These are phyloP conservation scores for Ophiodon elongatus DNA, from an alignment of 2,113 vertebrate species.

Conservation along the genomic window DNA sequence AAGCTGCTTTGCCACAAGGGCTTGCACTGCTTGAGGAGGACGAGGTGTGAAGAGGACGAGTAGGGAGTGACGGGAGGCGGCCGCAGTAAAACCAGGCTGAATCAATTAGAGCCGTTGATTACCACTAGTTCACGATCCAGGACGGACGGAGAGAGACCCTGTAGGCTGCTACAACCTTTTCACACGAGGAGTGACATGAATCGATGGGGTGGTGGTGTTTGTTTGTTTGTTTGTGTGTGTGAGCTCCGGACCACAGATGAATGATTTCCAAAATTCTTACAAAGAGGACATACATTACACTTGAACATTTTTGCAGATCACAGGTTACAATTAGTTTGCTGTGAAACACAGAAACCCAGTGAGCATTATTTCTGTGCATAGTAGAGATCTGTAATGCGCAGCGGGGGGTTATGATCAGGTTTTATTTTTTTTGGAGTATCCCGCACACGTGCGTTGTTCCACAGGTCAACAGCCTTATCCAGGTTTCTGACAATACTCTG, in stretches of 20 bases:
- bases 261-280: background rate
- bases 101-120: constrained; percentile 74
- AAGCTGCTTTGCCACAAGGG: constrained; percentile 76
- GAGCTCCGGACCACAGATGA: too few relatives aligned
- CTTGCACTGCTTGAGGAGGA: constrained; percentile 53
- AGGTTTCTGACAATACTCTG: too few relatives aligned
- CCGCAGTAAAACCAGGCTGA: constrained; percentile 53
- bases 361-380: too few relatives aligned
- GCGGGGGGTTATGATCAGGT: too few relatives aligned
- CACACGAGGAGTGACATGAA: constrained; percentile 14
- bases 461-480: too few relatives aligned
- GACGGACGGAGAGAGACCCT: constrained; percentile 22
- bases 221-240: too few relatives aligned
- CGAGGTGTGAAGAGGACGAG: constrained; percentile 20
- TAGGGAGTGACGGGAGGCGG: constrained; percentile 12
- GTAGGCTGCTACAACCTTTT: constrained; percentile 8
- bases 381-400: too few relatives aligned
- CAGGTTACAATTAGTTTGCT: background rate
- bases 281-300: background rate
- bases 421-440: too few relatives aligned
- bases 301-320: background rate
- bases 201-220: background rate
- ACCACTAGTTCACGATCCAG: constrained; percentile 45
- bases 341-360: too few relatives aligned
- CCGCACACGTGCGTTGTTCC: too few relatives aligned